A percentile compares a stretch with the other conserved stretches of the same genome.
Evolutionary conservation across 2,113 vertebrate species (phyloP).

Genomic region (Takifugu flavidus): DNA sequence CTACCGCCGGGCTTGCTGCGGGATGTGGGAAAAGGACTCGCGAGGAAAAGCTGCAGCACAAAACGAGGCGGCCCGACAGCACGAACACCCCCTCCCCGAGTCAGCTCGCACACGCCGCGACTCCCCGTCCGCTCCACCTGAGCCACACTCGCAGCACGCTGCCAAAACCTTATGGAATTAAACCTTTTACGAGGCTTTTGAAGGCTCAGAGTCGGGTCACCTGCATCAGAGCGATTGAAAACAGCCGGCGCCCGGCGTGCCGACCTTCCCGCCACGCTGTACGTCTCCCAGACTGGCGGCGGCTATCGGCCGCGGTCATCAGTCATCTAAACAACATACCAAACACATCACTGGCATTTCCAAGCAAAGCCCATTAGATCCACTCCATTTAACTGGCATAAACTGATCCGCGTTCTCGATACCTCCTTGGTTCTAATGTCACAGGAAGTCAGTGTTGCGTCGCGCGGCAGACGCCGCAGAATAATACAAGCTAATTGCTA

Average conservation of each 20-base stretch:
- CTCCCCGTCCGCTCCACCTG: conserved; percentile 1
- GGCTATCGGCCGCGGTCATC: conserved; percentile 2
- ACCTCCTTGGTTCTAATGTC: not conserved
- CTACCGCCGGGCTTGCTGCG: conserved; percentile 18
- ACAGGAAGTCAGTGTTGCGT: too few species aligned
- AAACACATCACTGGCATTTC: not conserved
- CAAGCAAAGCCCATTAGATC: not conserved
- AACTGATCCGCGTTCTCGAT: not conserved
- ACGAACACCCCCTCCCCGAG: conserved; percentile 1
- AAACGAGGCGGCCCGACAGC: conserved; percentile 14
- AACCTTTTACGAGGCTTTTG: too few species aligned
- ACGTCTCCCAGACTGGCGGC: conserved; percentile 17
- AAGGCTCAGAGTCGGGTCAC: too few species aligned
- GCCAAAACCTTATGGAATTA: too few species aligned
- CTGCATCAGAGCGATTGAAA: not conserved
- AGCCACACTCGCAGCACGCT: not conserved
- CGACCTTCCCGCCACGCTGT: conserved; percentile 17
- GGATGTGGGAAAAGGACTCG: conserved; percentile 48
- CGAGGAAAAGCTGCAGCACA: conserved; percentile 20
- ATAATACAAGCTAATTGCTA: too few species aligned
- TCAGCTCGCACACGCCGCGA: conserved; percentile 25
- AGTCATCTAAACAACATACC: not conserved
- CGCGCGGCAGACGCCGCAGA: too few species aligned
- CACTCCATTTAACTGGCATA: not conserved
- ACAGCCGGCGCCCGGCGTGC: not conserved